phyloP scores from a whole-genome alignment of 2,113 vertebrate species.

The Centropus unirufus region DNA sequence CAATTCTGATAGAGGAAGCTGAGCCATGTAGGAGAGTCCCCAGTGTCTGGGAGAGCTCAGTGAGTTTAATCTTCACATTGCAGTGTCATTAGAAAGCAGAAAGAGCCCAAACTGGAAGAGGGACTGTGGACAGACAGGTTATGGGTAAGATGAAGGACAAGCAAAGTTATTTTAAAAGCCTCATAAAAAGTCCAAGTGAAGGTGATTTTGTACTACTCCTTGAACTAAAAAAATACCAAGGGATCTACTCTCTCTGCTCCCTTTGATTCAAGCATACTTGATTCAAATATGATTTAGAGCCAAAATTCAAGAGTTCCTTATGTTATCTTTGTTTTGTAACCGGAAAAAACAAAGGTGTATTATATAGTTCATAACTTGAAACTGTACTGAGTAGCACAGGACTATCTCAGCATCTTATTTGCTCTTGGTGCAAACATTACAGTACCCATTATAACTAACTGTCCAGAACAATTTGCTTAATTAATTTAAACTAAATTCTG shows the following conservation, averaged over 20 bases:
- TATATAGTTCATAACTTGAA: neutral
- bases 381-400: neutral
- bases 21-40: neutral
- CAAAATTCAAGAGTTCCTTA: neutral
- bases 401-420: neutral
- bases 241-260: neutral
- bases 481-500: slow-evolving; percentile 36
- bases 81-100: neutral
- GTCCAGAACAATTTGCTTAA: slow-evolving; percentile 37
- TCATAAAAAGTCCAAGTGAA: neutral
- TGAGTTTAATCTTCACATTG: neutral
- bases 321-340: neutral
- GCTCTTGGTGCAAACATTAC: neutral
- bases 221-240: neutral
- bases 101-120: neutral
- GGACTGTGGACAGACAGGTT: neutral
- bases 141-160: neutral
- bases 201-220: neutral
- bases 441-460: neutral
- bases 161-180: neutral
- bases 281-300: neutral
- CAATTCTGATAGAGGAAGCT: neutral
- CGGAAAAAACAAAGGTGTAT: neutral
- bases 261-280: neutral
- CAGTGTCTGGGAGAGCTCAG: neutral